phyloP scores from a whole-genome alignment of 2,888 invertebrate genomes.

The Agriopis aurantiaria region DNA sequence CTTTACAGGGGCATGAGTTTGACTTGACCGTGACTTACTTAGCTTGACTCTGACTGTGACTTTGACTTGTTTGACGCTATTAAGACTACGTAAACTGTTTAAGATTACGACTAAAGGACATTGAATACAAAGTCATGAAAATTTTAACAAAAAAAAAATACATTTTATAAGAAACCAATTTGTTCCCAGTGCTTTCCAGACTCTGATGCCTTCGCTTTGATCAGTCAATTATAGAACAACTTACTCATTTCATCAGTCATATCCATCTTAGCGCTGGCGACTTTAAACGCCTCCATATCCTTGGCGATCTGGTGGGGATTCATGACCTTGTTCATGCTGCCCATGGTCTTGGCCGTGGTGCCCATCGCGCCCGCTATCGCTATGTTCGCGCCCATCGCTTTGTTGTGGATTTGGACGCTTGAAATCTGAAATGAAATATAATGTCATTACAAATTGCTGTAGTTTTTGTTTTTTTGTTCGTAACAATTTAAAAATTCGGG shows the following conservation, averaged over 20 bases:
- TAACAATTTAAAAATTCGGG: no score
- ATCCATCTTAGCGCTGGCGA: conserved; percentile 95
- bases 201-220: background rate
- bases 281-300: conserved; percentile 93
- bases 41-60: no score
- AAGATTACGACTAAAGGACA: no score
- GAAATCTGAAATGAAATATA: conserved; percentile 73
- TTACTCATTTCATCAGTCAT: conserved; percentile 98
- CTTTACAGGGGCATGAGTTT: no score
- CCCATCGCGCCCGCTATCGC: conserved; percentile 96
- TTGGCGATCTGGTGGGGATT: conserved; percentile 94
- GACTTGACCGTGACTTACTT: no score
- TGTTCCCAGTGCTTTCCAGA: no score
- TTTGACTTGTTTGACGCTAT: no score
- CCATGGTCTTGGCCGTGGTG: conserved; percentile 96
- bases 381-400: conserved; percentile 95
- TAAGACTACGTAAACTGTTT: no score
- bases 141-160: no score
- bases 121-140: no score
- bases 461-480: no score
- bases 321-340: conserved; percentile 94
- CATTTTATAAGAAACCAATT: no score
- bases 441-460: background rate
- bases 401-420: conserved; percentile 94
- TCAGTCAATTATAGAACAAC: conserved; percentile 53